Evolutionary conservation across 2,113 vertebrate genomes (phyloP).

Genomic region (Phylloscopus trochilus): DNA sequence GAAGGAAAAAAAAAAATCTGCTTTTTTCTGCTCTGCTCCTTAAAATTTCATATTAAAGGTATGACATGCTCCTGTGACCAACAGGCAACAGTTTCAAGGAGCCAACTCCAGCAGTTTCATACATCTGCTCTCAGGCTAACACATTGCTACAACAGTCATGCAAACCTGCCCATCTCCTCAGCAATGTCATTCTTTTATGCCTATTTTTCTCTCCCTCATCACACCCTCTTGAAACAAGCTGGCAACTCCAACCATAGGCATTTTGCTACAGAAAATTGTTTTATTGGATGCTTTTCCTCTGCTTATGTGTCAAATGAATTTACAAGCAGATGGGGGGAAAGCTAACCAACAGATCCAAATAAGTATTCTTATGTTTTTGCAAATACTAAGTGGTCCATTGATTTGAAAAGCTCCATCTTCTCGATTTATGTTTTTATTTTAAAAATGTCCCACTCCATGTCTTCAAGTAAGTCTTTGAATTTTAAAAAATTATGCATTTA

Average conservation of each 20-base stretch:
- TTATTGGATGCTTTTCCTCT: not conserved
- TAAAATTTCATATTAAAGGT: not conserved
- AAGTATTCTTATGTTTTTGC: not conserved
- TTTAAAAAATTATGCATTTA: not conserved
- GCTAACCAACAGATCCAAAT: not conserved
- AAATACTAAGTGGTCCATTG: not conserved
- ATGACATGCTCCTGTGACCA: not conserved
- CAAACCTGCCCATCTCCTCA: not conserved
- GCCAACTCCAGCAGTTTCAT: not conserved
- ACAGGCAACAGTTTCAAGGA: not conserved
- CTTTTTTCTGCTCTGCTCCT: not conserved
- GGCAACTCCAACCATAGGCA: not conserved
- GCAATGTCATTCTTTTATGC: not conserved
- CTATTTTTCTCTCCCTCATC: not conserved
- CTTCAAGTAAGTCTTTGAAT: not conserved
- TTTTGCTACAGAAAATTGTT: not conserved
- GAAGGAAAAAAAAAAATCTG: not conserved
- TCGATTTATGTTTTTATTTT: not conserved
- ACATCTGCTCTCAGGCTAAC: not conserved
- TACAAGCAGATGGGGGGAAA: not conserved
- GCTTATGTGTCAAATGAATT: not conserved
- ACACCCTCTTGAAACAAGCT: not conserved
- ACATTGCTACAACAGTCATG: not conserved
- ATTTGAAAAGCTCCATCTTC: not conserved
- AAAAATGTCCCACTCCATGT: not conserved